Evolutionary conservation across 2,888 invertebrate species (phyloP).

Genomic region (Dryadula phaetusa): DNA sequence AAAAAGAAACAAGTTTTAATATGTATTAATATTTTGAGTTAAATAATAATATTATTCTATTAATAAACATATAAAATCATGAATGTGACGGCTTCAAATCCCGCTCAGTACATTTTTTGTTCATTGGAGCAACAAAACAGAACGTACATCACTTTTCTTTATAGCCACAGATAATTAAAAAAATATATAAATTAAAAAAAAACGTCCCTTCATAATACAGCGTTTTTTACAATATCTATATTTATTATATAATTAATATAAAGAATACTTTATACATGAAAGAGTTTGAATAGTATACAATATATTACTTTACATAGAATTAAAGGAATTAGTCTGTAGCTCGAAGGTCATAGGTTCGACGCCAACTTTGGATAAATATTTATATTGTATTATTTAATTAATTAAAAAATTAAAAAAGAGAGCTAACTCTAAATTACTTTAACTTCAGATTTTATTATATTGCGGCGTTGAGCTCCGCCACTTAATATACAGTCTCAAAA

Average conservation of each 20-base stretch:
- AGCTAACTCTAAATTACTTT: not conserved
- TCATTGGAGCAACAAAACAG: not conserved
- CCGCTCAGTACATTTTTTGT: too few relatives aligned
- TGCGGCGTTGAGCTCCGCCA: too few relatives aligned
- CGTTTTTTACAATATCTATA: constrained; percentile 38
- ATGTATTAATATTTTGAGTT: too few relatives aligned
- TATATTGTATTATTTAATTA: not conserved
- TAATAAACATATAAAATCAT: too few relatives aligned
- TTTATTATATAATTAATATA: constrained; percentile 42
- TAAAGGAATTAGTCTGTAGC: not conserved
- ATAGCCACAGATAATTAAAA: not conserved
- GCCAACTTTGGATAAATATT: not conserved
- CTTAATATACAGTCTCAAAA: too few relatives aligned
- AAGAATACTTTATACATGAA: constrained; percentile 37
- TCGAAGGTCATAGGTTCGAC: not conserved
- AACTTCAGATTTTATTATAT: not conserved
- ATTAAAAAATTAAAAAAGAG: too few relatives aligned
- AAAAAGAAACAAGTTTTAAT: too few relatives aligned
- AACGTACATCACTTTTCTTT: not conserved
- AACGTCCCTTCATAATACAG: constrained; percentile 36
- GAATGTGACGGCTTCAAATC: too few relatives aligned
- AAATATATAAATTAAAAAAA: not conserved
- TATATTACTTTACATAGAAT: constrained; percentile 15
- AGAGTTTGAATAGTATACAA: constrained; percentile 2
- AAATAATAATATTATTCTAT: too few relatives aligned